phyloP scores from a whole-genome alignment of 2,888 invertebrate genomes.

The Cerastoderma edule region DNA sequence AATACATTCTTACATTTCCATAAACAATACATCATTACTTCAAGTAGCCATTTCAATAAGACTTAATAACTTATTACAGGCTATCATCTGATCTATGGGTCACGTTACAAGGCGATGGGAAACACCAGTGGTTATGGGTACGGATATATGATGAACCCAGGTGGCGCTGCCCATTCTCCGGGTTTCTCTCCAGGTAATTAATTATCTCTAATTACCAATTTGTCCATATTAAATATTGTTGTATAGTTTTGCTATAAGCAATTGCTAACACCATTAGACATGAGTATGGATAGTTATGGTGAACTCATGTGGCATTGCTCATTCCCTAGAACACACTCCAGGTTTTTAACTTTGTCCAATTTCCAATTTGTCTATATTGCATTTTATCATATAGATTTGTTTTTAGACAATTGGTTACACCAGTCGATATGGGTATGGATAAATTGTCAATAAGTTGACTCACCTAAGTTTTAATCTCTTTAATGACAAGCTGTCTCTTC shows the following conservation, averaged over 20 bases:
- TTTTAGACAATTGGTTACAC: neutral
- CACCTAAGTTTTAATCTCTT: neutral
- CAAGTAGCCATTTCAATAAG: neutral
- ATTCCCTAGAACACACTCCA: neutral
- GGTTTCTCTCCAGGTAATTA: slow-evolving; percentile 56
- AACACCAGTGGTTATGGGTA: slow-evolving; percentile 67
- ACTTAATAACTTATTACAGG: slow-evolving; percentile 56
- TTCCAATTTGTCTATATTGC: neutral
- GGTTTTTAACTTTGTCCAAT: neutral
- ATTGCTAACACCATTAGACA: neutral
- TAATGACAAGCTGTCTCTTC: neutral
- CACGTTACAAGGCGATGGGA: slow-evolving; percentile 62
- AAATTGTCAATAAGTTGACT: neutral
- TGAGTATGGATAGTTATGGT: neutral
- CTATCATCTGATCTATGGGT: slow-evolving; percentile 74
- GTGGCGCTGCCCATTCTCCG: slow-evolving; percentile 40
- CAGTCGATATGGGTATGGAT: neutral
- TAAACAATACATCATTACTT: neutral
- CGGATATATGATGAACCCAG: slow-evolving; percentile 60
- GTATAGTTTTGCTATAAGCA: neutral
- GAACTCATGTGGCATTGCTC: neutral
- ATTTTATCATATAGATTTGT: neutral
- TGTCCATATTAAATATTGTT: neutral
- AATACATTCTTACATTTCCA: neutral
- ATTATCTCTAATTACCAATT: neutral